phyloP scores from a whole-genome alignment of 2,888 invertebrate genomes.

The Torymus aiolomorphi region DNA sequence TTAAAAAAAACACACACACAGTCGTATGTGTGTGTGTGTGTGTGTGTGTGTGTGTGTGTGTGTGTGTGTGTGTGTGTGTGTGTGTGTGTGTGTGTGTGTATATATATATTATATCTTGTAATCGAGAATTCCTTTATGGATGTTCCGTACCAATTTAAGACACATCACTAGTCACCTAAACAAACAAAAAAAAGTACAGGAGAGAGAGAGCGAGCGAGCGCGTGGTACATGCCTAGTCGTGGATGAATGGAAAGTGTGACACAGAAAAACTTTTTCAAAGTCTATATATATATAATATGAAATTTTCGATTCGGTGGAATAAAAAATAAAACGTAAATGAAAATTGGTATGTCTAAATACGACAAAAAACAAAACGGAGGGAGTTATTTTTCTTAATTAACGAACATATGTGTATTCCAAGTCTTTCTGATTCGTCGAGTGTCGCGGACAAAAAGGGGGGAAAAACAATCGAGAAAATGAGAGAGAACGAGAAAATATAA shows the following conservation, averaged over 20 bases:
- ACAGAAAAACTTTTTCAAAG: conserved; percentile 32
- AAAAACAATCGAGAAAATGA: not conserved
- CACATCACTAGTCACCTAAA: conserved; percentile 47
- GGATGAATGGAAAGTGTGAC: too few relatives aligned
- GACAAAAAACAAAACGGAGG: too few relatives aligned
- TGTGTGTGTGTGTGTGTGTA: too few relatives aligned
- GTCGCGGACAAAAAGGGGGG: conserved; percentile 7
- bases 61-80: too few relatives aligned
- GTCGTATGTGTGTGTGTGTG: too few relatives aligned
- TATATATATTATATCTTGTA: conserved; percentile 49
- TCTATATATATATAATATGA: conserved; percentile 21
- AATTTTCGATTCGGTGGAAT: conserved; percentile 32
- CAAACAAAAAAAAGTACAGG: conserved; percentile 5
- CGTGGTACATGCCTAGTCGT: too few relatives aligned
- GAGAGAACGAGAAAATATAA: conserved; percentile 12
- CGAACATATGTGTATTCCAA: conserved; percentile 23
- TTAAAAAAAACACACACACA: not conserved
- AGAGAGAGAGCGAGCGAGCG: not conserved
- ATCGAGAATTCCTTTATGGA: conserved; percentile 49
- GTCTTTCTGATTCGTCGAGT: conserved; percentile 25
- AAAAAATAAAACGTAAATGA: not conserved
- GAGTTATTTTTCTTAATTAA: conserved; percentile 36
- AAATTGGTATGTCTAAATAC: not conserved
- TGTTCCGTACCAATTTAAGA: conserved; percentile 55
- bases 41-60: too few relatives aligned